These are phyloP conservation scores for Xiphophorus birchmanni DNA, from an alignment of 2,797 vertebrate genomes.

Conservation along the genomic window DNA sequence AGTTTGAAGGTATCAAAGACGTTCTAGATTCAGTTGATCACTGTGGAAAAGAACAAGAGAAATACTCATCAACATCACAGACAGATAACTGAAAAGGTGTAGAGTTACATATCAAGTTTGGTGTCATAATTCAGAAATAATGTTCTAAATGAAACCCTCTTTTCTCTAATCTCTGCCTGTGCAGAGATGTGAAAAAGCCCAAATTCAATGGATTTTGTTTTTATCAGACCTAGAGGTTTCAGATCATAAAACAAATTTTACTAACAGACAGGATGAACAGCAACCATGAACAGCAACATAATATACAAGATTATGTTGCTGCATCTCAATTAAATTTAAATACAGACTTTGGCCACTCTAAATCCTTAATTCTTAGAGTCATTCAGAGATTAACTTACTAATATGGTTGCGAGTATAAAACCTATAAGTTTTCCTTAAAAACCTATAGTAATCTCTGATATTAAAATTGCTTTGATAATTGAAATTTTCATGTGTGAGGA, in stretches of 20 bases:
- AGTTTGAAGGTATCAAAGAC: conserved; percentile 3
- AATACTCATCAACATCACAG: neutral
- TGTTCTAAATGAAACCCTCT: neutral
- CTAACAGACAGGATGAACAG: neutral
- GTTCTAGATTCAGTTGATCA: conserved; percentile 16
- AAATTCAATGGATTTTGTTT: neutral
- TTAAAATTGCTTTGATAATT: neutral
- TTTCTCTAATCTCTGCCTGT: neutral
- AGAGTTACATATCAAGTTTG: neutral
- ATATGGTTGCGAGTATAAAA: neutral
- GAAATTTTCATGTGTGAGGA: neutral
- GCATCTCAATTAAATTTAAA: neutral
- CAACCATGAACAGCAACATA: neutral
- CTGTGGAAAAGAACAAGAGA: conserved; percentile 36
- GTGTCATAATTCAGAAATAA: neutral
- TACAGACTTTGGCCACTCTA: neutral
- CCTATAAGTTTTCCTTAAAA: neutral
- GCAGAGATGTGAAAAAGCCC: too few species aligned
- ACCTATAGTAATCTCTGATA: neutral
- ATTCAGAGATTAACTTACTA: neutral
- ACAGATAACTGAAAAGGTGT: neutral
- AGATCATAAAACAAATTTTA: neutral
- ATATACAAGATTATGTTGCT: neutral
- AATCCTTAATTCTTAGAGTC: neutral
- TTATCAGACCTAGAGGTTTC: neutral